Evolutionary conservation across 2,113 vertebrate species (phyloP).

Genomic region (Chaenocephalus aceratus): DNA sequence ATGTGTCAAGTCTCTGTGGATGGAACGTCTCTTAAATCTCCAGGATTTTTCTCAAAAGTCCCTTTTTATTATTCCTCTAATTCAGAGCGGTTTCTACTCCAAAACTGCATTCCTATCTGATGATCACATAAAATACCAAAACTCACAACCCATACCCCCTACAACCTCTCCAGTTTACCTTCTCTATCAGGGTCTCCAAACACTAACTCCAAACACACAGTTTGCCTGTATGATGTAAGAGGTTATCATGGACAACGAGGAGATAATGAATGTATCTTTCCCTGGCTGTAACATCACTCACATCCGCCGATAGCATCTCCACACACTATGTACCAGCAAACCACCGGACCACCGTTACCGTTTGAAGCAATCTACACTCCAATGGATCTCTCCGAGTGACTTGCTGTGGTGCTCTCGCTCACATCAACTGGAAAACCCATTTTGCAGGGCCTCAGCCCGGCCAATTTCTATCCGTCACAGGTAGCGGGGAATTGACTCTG

Average conservation of each 20-base stretch:
- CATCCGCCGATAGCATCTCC: constrained; percentile 19
- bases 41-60: not conserved
- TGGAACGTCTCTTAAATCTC: not conserved
- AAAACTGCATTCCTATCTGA: not conserved
- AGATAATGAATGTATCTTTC: constrained; percentile 58
- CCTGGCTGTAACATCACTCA: constrained; percentile 26
- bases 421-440: constrained; percentile 80
- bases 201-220: constrained; percentile 2
- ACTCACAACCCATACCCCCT: not conserved
- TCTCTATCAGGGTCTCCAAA: constrained; percentile 1
- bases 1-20: not conserved
- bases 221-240: constrained; percentile 9
- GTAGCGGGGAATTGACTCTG: constrained; percentile 75
- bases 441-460: constrained; percentile 64
- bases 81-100: not conserved
- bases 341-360: constrained; percentile 42
- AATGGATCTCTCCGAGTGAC: constrained; percentile 49
- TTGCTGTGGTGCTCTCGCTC: constrained; percentile 62
- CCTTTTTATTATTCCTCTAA: not conserved
- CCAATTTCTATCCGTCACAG: constrained; percentile 81
- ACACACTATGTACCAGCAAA: constrained; percentile 31
- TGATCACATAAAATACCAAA: not conserved
- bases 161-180: not conserved
- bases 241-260: constrained; percentile 18
- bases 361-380: constrained; percentile 54